Evolutionary conservation across 2,797 vertebrate genomes (phyloP), one percentile per base, ranked within the genome.

Genomic region (Microctenopoma steveboyesi): DNA sequence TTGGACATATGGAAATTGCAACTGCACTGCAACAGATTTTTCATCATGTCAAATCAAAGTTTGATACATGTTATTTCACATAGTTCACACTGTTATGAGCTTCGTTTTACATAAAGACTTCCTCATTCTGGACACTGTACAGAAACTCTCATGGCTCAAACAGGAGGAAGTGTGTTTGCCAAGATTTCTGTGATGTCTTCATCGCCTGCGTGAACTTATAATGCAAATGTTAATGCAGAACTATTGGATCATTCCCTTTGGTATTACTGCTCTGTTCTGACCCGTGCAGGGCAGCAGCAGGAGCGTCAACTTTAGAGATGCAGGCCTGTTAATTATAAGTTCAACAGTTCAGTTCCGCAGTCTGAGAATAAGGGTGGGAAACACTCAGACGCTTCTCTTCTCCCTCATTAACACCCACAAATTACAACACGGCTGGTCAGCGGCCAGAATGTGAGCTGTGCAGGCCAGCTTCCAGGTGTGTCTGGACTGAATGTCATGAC

Each of bases 1-100:
- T 3, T 25, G 43, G 78, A 82, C 52, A 81, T 55, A 47, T 47
- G 46, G 11, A 53, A 42, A 37, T 33, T 58, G 4, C 40, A 59
- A 16, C 14, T 54, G 43, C 70, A 48, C 1, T 35, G 46, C 45
- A 64, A 15, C 76, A 81, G 30, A 54, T 85, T 87, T 56, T 51
- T 37, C 37, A 80, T 79, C 66, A 74, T 12, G 18, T 70, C 64
- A 75, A 72, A 65, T 76, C 61, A 65, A 69, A 64, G 47, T 18
- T 62, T 7, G 69, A 30, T 39, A 58, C 5, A 47, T 51, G 51
- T 45, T 43, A 48, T 18, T 49, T 16, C 39, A 39, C 22, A 2
- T 1, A 42, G 3, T 35, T 35, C 48, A n/a, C n/a, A 40, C 14
- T 1, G 0, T 61, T 48, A 28, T 4, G 13, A 25, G 15, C 1